Percentiles rank a stretch among this genome's conserved stretches.
These are phyloP conservation scores for Catalaphyllia jardinei DNA, from an alignment of 64 coral and sea anemone genomes.

Conservation along the genomic window DNA sequence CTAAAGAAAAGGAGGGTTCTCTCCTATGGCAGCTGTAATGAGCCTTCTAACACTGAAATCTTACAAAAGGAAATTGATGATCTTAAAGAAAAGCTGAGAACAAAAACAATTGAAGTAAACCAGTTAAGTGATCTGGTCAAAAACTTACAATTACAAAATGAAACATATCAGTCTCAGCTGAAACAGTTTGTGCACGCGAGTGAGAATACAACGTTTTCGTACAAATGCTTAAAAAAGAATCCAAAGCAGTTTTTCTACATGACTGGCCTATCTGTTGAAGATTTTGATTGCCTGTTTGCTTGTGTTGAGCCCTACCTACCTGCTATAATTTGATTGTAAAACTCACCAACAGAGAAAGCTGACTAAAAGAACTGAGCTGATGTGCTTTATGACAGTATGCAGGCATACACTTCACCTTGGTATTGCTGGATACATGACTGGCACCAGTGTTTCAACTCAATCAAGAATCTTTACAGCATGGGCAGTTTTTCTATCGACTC, in stretches of 20 bases:
- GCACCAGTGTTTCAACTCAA: slow-evolving; percentile 60
- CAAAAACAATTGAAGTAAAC: slow-evolving; percentile 71
- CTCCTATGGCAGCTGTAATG: slow-evolving; percentile 51
- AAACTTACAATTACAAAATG: slow-evolving; percentile 43
- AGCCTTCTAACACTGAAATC: slow-evolving; percentile 43
- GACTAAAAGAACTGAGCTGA: slow-evolving; percentile 69
- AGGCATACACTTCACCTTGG: slow-evolving; percentile 73
- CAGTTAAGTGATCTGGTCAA: slow-evolving; percentile 60
- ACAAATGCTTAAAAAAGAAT: slow-evolving; percentile 74
- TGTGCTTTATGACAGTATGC: slow-evolving; percentile 75
- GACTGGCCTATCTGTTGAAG: slow-evolving; percentile 64
- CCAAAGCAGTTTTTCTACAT: slow-evolving; percentile 71
- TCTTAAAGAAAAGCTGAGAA: too few relatives aligned
- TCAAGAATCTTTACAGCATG: slow-evolving; percentile 74
- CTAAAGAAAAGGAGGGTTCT: slow-evolving; percentile 50
- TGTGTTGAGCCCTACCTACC: too few relatives aligned
- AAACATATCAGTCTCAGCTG: slow-evolving; percentile 58
- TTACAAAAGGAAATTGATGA: slow-evolving; percentile 63
- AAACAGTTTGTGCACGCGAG: slow-evolving; percentile 56
- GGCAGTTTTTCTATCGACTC: slow-evolving; percentile 72
- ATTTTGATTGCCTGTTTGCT: too few relatives aligned
- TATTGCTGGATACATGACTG: slow-evolving; percentile 69
- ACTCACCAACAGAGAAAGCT: too few relatives aligned
- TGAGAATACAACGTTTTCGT: slow-evolving; percentile 73
- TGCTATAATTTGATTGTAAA: too few relatives aligned